These are phyloP conservation scores for Macrophya alboannulata DNA, from an alignment of 2,888 invertebrate genomes.

Conservation along the genomic window DNA sequence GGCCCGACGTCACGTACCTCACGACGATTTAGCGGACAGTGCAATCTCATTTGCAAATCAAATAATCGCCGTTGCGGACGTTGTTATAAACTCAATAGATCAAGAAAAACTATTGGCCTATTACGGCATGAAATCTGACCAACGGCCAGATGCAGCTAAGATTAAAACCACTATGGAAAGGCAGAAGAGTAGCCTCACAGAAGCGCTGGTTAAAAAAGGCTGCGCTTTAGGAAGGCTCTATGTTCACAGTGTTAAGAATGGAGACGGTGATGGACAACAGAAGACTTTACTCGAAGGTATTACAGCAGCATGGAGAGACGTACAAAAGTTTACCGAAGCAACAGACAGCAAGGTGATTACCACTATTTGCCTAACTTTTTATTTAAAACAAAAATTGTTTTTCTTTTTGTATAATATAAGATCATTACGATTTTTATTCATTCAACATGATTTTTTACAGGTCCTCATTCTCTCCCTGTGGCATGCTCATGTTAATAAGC, in stretches of 20 bases:
- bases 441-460: conserved; percentile 76
- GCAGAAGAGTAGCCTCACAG: conserved; percentile 90
- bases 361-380: neutral
- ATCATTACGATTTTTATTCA: neutral
- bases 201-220: conserved; percentile 90
- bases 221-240: conserved; percentile 86
- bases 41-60: conserved; percentile 79
- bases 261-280: conserved; percentile 73
- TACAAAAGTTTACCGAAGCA: conserved; percentile 91
- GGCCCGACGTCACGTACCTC: conserved; percentile 79
- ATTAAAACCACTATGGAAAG: conserved; percentile 94
- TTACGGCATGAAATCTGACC: conserved; percentile 93
- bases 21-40: conserved; percentile 75
- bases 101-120: conserved; percentile 90
- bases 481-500: conserved; percentile 90
- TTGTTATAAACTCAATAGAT: conserved; percentile 88
- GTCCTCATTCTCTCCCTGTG: conserved; percentile 90
- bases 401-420: conserved; percentile 57
- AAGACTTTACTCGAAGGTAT: conserved; percentile 83
- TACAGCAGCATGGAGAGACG: conserved; percentile 85
- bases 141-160: conserved; percentile 90
- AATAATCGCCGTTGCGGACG: conserved; percentile 85
- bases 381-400: conserved; percentile 52
- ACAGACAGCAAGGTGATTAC: conserved; percentile 87
- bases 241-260: conserved; percentile 75